A percentile compares a stretch with the other conserved stretches of the same genome.
Conservation (phyloP, 2,797 vertebrate genomes). For the Xenopus petersii region DNA sequence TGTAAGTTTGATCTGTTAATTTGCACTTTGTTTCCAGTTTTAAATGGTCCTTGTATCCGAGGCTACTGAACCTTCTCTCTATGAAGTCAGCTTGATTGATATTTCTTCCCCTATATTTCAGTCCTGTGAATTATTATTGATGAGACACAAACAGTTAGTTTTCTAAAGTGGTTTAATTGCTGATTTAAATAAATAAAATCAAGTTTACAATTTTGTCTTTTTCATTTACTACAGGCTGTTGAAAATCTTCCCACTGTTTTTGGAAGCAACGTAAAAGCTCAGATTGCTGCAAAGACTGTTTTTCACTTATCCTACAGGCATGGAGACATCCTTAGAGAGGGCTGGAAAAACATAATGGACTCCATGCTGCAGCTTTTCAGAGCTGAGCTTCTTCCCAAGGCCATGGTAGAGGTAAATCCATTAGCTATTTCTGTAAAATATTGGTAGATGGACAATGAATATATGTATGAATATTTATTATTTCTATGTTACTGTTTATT, state of each 20-base stretch:
- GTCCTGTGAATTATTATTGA: too few species aligned
- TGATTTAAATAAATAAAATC: too few species aligned
- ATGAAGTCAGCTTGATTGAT: too few species aligned
- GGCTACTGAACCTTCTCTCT: too few species aligned
- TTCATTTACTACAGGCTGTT: conserved; percentile 14
- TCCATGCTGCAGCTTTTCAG: conserved; percentile 97
- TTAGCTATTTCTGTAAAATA: background rate
- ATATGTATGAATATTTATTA: too few species aligned
- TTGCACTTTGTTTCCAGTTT: too few species aligned
- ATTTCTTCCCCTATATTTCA: too few species aligned
- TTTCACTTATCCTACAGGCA: conserved; percentile 94
- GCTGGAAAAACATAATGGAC: conserved; percentile 99
- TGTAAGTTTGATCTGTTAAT: too few species aligned
- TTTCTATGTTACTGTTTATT: too few species aligned
- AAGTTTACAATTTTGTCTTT: background rate
- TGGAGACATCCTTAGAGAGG: conserved; percentile 94
- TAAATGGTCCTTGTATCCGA: too few species aligned
- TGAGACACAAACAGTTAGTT: too few species aligned
- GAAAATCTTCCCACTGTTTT: conserved; percentile 94
- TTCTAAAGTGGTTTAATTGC: too few species aligned
- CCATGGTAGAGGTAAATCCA: conserved; percentile 89
- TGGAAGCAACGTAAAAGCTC: conserved; percentile 93
- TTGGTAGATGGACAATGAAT: background rate
- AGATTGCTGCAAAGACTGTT: conserved; percentile 91
- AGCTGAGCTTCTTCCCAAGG: conserved; percentile 91